phyloP scores from a whole-genome alignment of 2,113 vertebrate species.

The Nematolebias whitei region DNA sequence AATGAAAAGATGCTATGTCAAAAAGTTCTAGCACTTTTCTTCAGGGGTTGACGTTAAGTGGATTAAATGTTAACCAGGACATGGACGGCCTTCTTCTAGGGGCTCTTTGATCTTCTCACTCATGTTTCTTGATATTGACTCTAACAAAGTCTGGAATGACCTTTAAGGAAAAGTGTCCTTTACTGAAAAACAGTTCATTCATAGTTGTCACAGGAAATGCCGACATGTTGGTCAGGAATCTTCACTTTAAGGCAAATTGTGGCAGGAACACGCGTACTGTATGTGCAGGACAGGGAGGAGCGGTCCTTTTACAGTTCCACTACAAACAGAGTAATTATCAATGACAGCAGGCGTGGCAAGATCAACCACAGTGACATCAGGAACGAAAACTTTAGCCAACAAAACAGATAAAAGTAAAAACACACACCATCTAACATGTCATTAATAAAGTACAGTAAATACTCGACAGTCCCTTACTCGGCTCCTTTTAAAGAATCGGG shows the following conservation, averaged over 20 bases:
- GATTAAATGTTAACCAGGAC: no score
- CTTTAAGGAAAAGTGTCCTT: neutral
- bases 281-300: neutral
- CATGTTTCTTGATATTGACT: neutral
- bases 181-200: neutral
- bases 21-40: neutral
- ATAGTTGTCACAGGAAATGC: neutral
- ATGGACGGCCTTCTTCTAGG: no score
- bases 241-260: conserved; percentile 49
- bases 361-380: neutral
- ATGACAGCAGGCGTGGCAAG: neutral
- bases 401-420: neutral
- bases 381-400: neutral
- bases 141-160: neutral
- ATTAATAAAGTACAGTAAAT: no score
- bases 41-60: no score
- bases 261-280: neutral
- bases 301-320: neutral
- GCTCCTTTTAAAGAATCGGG: no score
- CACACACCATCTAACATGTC: no score
- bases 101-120: no score
- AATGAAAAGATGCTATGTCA: neutral
- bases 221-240: neutral
- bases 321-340: neutral
- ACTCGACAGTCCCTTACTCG: no score